Evolutionary conservation across 2,113 vertebrate genomes (phyloP).

Genomic region (Coregonus clupeaformis): DNA sequence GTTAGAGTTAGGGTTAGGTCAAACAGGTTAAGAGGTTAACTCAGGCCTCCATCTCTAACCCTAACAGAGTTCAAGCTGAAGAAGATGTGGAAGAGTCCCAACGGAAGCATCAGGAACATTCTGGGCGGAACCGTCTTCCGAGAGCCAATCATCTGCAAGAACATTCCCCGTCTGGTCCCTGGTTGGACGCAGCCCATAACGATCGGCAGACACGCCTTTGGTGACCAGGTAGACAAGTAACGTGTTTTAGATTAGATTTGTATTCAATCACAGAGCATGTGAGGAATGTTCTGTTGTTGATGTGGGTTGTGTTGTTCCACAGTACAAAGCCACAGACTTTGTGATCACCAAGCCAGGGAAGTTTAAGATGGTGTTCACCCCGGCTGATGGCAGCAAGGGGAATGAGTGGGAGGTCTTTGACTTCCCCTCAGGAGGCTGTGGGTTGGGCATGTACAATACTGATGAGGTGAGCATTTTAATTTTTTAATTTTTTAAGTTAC

Average conservation of each 20-base stretch:
- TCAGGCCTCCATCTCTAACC: too few relatives aligned
- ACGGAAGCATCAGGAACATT: slow-evolving; percentile 96
- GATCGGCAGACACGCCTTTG: slow-evolving; percentile 92
- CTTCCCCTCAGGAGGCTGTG: slow-evolving; percentile 86
- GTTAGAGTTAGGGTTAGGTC: too few relatives aligned
- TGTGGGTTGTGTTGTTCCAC: slow-evolving; percentile 21
- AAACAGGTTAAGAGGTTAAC: too few relatives aligned
- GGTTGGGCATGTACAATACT: slow-evolving; percentile 98
- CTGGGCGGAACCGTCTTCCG: slow-evolving; percentile 94
- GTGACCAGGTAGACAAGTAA: slow-evolving; percentile 82
- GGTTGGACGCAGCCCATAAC: slow-evolving; percentile 92
- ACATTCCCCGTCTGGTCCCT: slow-evolving; percentile 91
- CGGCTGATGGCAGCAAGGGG: slow-evolving; percentile 76
- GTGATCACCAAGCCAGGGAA: slow-evolving; percentile 82
- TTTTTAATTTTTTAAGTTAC: not conserved
- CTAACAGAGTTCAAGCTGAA: slow-evolving; percentile 89
- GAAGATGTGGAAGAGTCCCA: slow-evolving; percentile 98
- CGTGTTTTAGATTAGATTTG: slow-evolving; percentile 5
- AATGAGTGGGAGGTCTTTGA: slow-evolving; percentile 92
- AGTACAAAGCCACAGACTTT: slow-evolving; percentile 96
- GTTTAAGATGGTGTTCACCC: slow-evolving; percentile 87
- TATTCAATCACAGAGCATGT: not conserved
- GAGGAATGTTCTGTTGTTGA: slow-evolving; percentile 5
- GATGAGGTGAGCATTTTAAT: slow-evolving; percentile 79
- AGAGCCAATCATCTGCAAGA: slow-evolving; percentile 94